Base-by-base conservation (phyloP, 2,113 vertebrate genomes). In the Puma concolor region DNA sequence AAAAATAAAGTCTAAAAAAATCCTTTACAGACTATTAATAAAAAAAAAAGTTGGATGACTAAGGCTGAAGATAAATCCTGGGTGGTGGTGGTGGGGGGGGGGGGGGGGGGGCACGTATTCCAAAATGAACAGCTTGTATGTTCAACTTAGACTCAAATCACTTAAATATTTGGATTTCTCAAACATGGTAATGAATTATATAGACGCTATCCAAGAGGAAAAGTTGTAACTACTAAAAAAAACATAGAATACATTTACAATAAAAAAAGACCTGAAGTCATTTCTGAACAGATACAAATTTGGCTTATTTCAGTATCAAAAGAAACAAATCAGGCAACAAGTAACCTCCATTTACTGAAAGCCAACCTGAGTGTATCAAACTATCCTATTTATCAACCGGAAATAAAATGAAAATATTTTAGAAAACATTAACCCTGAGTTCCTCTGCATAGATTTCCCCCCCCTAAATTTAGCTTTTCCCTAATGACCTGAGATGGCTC, bases 341-440 rank as follows among this genome's bases (percentile, higher is more conserved):
- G 23, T 79, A 77, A 36, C 41, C 29, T 60, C 44, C 4, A 21
- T 14, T 66, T 29, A 50, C 15, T 82, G 83, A 81, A 82, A 82
- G 44, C 7, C 29, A 91, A 21, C 36, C 50, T 69, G 13, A 64
- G 29, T 69, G 36, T 31, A 66, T 66, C 25, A 60, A 50, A 57
- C 14, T 71, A 17, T 41, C 17, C 48, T 60, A 60, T 6, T 88
- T 91, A 93, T 82, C 13, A 71, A 79, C 11, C 44, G n/a, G 48
- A 79, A 86, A 91, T n/a, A 85, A 91, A 50, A 66, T 54, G 31
- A 90, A 96, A 74, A 36, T 66, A 69, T 25, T 71, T 60, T 95
- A 72, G 74, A 63, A 91, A 80, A 74, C n/a, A 69, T 6, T 54
- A 64, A 52, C 11, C 19, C 48, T 41, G n/a, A 83, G 76, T 69